Evolutionary conservation across 37 sponge, comb jelly and placozoan genomes (phyloP).

Genomic region (Mnemiopsis leidyi): DNA sequence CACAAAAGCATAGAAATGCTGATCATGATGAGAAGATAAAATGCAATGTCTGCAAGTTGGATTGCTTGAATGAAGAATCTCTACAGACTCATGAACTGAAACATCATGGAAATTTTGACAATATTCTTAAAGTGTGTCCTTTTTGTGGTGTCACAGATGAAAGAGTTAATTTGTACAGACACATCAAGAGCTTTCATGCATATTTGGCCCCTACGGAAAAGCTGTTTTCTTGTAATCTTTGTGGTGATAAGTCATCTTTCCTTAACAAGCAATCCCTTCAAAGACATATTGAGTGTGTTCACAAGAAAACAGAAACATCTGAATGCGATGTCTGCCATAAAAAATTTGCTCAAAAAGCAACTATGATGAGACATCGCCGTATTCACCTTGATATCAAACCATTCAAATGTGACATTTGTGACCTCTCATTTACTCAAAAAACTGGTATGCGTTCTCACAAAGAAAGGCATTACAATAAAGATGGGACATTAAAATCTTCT

Average conservation of each 20-base stretch:
- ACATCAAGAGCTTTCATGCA: neutral
- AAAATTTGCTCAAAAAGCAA: constrained; percentile 32
- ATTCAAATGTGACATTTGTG: constrained; percentile 27
- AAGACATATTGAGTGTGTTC: neutral
- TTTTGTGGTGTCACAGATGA: neutral
- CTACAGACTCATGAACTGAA: neutral
- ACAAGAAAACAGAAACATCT: neutral
- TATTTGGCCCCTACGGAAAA: neutral
- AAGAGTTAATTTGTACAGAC: neutral
- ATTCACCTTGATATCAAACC: constrained; percentile 47
- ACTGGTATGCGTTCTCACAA: neutral
- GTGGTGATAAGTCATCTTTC: neutral
- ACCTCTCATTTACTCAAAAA: neutral
- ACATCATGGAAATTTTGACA: neutral
- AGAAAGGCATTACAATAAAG: constrained; percentile 19
- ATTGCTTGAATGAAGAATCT: neutral
- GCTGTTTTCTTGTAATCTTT: neutral
- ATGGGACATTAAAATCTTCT: neutral
- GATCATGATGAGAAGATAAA: neutral
- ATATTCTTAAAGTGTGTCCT: neutral
- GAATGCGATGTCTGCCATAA: neutral
- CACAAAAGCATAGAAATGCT: neutral
- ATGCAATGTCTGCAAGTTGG: neutral
- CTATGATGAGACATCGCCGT: constrained; percentile 35
- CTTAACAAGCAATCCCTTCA: neutral